phyloP scores from a whole-genome alignment of 2,888 invertebrate genomes.

The Drosophila infuscata region DNA sequence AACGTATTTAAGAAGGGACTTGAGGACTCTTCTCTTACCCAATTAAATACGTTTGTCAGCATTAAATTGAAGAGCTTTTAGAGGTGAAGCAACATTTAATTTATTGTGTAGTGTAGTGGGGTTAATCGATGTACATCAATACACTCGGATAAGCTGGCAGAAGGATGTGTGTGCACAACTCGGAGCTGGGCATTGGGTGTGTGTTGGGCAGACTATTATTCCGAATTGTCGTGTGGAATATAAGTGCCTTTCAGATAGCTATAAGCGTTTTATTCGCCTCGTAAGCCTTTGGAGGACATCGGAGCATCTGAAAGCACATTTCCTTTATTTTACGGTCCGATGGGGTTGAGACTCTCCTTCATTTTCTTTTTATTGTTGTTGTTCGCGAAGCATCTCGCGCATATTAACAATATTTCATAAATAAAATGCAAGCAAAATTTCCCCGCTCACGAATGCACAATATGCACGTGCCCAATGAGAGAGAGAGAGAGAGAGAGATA shows the following conservation, averaged over 20 bases:
- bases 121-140: neutral
- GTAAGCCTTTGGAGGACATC: constrained; percentile 3
- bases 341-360: neutral
- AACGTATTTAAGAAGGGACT: neutral
- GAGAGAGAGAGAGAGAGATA: neutral
- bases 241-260: neutral
- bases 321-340: neutral
- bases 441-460: constrained; percentile 7
- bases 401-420: constrained; percentile 20
- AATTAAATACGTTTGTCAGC: neutral
- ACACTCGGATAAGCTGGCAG: neutral
- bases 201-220: neutral
- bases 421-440: constrained; percentile 5
- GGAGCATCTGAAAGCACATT: constrained; percentile 2
- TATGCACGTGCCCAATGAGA: constrained; percentile 3
- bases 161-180: neutral
- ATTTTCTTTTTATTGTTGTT: neutral
- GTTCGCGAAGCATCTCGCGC: constrained; percentile 2
- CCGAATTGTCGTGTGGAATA: neutral
- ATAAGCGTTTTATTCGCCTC: neutral
- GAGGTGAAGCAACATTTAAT: neutral
- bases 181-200: neutral
- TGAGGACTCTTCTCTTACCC: neutral
- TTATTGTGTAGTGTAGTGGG: neutral
- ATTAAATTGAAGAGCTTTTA: neutral